Conservation (phyloP, 1,140 invertebrate species). For the Zaprionus gabonicus region DNA sequence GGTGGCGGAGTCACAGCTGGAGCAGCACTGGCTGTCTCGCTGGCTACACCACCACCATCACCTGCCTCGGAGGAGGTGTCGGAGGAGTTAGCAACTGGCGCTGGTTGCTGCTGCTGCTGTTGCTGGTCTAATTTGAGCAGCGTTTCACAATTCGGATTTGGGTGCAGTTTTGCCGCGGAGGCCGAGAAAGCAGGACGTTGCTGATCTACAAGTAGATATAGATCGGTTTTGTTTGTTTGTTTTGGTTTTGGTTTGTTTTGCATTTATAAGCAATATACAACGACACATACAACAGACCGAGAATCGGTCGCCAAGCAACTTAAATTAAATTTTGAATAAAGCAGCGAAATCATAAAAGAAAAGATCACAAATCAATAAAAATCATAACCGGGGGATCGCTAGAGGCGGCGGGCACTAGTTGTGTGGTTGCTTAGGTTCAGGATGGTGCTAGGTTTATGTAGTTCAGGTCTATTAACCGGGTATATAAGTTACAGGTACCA, state of each 20-base stretch:
- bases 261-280: conserved; percentile 66
- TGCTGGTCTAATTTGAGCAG: conserved; percentile 48
- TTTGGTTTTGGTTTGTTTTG: conserved; percentile 50
- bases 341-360: conserved; percentile 35
- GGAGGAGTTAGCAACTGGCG: conserved; percentile 13
- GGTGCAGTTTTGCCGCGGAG: conserved; percentile 81
- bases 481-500: conserved; percentile 11
- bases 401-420: conserved; percentile 20
- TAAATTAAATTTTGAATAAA: conserved; percentile 52
- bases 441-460: conserved; percentile 19
- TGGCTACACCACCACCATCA: neutral
- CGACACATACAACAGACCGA: conserved; percentile 62
- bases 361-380: conserved; percentile 20
- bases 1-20: conserved; percentile 72
- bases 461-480: conserved; percentile 7
- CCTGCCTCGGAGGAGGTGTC: conserved; percentile 20
- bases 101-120: neutral
- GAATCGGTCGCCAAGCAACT: conserved; percentile 62
- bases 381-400: conserved; percentile 25
- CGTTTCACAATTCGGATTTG: conserved; percentile 77
- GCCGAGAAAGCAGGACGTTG: conserved; percentile 85
- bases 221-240: conserved; percentile 74
- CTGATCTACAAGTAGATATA: conserved; percentile 85
- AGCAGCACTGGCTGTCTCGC: conserved; percentile 34
- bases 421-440: conserved; percentile 16